A percentile compares a stretch with the other conserved stretches of the same genome.
phyloP scores from a whole-genome alignment of 2,888 invertebrate genomes.

The Morpho helenor region DNA sequence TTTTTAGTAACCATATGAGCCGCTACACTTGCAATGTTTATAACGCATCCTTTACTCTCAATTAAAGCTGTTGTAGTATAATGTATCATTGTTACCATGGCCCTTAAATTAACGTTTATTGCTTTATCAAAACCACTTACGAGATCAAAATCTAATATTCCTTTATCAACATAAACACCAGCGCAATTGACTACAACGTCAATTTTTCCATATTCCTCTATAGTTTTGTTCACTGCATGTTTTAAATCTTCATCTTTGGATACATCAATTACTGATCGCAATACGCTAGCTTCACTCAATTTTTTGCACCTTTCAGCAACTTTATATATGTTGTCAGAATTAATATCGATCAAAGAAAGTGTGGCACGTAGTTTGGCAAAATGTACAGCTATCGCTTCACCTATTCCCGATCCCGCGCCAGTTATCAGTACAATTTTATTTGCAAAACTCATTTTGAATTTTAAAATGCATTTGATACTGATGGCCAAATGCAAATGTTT shows the following conservation, averaged over 20 bases:
- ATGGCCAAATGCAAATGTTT: too few relatives aligned
- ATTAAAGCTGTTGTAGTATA: conserved; percentile 32
- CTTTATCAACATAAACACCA: conserved; percentile 29
- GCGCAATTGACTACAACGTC: conserved; percentile 10
- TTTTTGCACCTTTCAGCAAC: too few relatives aligned
- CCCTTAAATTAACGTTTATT: conserved; percentile 39
- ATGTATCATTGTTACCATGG: conserved; percentile 37
- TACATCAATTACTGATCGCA: too few relatives aligned
- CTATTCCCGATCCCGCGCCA: too few relatives aligned
- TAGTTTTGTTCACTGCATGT: not conserved
- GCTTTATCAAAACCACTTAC: conserved; percentile 35
- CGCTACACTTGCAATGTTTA: conserved; percentile 41
- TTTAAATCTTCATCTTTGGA: not conserved
- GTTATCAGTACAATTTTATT: too few relatives aligned
- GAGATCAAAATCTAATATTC: conserved; percentile 28
- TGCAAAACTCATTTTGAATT: too few relatives aligned
- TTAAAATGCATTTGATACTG: too few relatives aligned
- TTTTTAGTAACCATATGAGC: conserved; percentile 15
- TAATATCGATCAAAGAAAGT: too few relatives aligned
- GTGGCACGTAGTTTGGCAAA: too few relatives aligned
- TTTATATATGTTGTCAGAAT: too few relatives aligned
- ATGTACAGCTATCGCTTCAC: too few relatives aligned
- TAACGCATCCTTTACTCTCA: conserved; percentile 39
- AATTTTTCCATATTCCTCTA: conserved; percentile 2
- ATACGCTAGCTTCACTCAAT: too few relatives aligned